These are phyloP conservation scores for Philypnodon macrostomus DNA, from an alignment of 2,797 vertebrate species.

Conservation along the genomic window DNA sequence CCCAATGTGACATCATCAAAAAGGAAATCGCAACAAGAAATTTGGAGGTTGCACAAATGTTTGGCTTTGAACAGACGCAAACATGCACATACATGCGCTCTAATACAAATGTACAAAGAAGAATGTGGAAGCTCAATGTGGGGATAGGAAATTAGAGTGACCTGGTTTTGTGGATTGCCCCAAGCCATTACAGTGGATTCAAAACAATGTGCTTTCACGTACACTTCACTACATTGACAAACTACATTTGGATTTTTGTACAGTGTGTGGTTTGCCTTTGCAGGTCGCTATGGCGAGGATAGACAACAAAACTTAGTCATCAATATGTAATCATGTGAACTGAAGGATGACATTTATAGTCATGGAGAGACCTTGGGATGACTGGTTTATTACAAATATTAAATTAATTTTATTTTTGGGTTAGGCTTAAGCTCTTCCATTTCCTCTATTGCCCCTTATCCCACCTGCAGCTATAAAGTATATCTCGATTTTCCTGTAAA, in stretches of 20 bases:
- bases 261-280: conserved; percentile 22
- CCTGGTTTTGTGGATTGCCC: conserved; percentile 24
- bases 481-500: too few species aligned
- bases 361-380: conserved; percentile 8
- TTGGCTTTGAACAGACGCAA: conserved; percentile 14
- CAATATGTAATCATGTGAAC: conserved; percentile 40
- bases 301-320: conserved; percentile 29
- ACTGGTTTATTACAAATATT: not conserved
- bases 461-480: too few species aligned
- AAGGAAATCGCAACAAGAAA: conserved; percentile 36
- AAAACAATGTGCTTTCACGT: not conserved
- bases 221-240: not conserved
- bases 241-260: not conserved
- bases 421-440: too few species aligned
- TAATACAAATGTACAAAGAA: conserved; percentile 9
- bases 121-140: conserved; percentile 18
- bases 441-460: too few species aligned
- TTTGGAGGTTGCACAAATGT: conserved; percentile 29
- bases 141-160: conserved; percentile 31
- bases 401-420: too few species aligned
- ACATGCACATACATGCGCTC: conserved; percentile 11
- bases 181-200: conserved; percentile 8
- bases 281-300: conserved; percentile 34
- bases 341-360: conserved; percentile 32
- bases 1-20: conserved; percentile 40